Conservation (phyloP, 1,140 invertebrate species). For the Hyles vespertilio region DNA sequence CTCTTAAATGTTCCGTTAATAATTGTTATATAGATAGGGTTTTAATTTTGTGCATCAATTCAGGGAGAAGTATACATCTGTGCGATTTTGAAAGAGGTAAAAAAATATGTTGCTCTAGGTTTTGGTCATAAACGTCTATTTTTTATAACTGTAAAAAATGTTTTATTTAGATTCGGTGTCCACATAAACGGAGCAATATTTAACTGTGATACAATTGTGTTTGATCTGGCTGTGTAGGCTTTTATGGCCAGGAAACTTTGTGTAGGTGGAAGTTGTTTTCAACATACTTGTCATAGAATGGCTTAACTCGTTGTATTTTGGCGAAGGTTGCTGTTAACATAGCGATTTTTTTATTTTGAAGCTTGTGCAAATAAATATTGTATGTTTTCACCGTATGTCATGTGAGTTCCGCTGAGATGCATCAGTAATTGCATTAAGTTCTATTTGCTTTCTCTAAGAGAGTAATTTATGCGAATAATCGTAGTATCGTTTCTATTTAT, state of each 20-base stretch:
- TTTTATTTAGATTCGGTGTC: conserved; percentile 17
- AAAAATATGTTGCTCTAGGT: conserved; percentile 21
- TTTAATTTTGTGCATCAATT: conserved; percentile 18
- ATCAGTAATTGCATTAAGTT: too few species aligned
- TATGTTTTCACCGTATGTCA: too few species aligned
- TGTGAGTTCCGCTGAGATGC: too few species aligned
- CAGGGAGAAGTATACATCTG: conserved; percentile 4
- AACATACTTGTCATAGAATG: conserved; percentile 15
- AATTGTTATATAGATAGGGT: conserved; percentile 37
- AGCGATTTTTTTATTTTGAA: too few species aligned
- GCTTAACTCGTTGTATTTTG: conserved; percentile 9
- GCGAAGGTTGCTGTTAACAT: neutral
- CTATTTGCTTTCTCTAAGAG: too few species aligned
- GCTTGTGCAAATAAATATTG: too few species aligned
- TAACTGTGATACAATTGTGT: conserved; percentile 8
- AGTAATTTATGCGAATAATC: too few species aligned
- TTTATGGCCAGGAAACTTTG: conserved; percentile 25
- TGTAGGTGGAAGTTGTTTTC: conserved; percentile 46
- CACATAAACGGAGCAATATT: conserved; percentile 13
- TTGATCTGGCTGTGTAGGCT: conserved; percentile 13
- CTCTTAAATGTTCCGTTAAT: conserved; percentile 33
- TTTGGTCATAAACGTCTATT: conserved; percentile 15
- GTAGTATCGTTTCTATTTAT: too few species aligned
- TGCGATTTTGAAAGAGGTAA: conserved; percentile 14
- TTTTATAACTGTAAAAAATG: conserved; percentile 38